phyloP scores from a whole-genome alignment of 1,140 invertebrate genomes.

The Riptortus pedestris region DNA sequence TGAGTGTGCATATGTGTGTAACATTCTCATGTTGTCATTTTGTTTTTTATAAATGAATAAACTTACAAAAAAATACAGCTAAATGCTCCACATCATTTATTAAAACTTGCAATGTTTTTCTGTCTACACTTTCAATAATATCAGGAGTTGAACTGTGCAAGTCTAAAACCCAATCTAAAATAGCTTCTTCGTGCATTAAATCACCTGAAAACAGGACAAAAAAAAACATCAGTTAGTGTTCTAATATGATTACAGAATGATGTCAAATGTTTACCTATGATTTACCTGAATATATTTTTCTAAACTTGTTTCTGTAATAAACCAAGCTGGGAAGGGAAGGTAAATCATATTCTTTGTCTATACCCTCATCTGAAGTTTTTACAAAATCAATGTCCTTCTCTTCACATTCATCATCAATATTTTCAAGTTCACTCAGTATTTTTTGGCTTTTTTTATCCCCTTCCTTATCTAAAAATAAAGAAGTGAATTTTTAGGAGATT shows the following conservation, averaged over 20 bases:
- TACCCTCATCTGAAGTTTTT: conserved; percentile 80
- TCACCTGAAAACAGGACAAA: conserved; percentile 45
- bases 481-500: too few relatives aligned
- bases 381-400: conserved; percentile 86
- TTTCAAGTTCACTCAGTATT: conserved; percentile 80
- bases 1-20: too few relatives aligned
- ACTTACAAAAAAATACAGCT: conserved; percentile 86
- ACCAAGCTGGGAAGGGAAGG: conserved; percentile 69
- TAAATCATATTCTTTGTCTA: conserved; percentile 82
- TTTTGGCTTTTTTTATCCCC: conserved; percentile 81
- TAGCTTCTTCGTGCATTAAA: conserved; percentile 82
- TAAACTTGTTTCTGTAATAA: conserved; percentile 83
- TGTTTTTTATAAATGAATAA: too few relatives aligned
- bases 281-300: conserved; percentile 63
- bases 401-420: conserved; percentile 89
- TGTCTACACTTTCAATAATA: conserved; percentile 83
- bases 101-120: conserved; percentile 76
- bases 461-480: conserved; percentile 58
- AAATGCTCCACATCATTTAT: conserved; percentile 84
- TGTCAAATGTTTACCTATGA: not conserved
- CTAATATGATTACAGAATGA: not conserved
- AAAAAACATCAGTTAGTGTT: not conserved
- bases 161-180: conserved; percentile 80
- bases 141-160: conserved; percentile 74
- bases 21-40: too few relatives aligned